Evolutionary conservation across 2,113 vertebrate genomes (phyloP), one percentile per base, ranked within the genome.

Genomic region (Misgurnus anguillicaudatus): DNA sequence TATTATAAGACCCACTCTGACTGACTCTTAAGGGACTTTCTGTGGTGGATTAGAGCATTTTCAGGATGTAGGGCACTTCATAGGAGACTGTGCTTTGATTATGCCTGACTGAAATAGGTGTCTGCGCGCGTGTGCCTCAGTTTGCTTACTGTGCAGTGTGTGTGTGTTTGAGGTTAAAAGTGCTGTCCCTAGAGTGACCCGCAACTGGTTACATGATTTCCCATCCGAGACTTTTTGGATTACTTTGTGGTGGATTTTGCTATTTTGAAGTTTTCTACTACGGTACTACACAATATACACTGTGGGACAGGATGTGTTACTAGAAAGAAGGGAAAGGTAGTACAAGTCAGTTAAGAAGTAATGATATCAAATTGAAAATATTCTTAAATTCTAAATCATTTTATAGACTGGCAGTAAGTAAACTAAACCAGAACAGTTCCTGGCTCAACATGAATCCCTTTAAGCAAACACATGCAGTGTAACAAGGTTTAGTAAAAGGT

Each of bases 1-100:
- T 90, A 89, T 88, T 89, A 91, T 92, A 89, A 90, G 89, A 90
- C 81, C 85, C 82, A 88, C 87, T 86, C 80, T 81, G 85, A 82
- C 85, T 55, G 83, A 80, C 79, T 87, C 86, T 88, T 47, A 85
- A 82, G 91, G 90, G 89, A 88, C 82, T 0, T 45, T 6, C 74
- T 84, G 85, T 77, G 83, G 88, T 88, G 86, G 87, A 90, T 90
- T 90, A 91, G 90, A 89, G 89, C 81, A 83, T 81, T 85, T 75
- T 81, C 84, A 88, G 82, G 86, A 93, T 90, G 88, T 90, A 88
- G 91, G 87, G 80, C 90, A 88, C 84, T 84, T 74, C 91, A 86
- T 45, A 72, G 79, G 90, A 90, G 91, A 93, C 87, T 84, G 31
- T 85, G 77, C 87, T 91, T 92, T 93, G 90, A 92, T 91, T 93